Base-by-base conservation (phyloP, 2,113 vertebrate genomes). In the Stegastes partitus region DNA sequence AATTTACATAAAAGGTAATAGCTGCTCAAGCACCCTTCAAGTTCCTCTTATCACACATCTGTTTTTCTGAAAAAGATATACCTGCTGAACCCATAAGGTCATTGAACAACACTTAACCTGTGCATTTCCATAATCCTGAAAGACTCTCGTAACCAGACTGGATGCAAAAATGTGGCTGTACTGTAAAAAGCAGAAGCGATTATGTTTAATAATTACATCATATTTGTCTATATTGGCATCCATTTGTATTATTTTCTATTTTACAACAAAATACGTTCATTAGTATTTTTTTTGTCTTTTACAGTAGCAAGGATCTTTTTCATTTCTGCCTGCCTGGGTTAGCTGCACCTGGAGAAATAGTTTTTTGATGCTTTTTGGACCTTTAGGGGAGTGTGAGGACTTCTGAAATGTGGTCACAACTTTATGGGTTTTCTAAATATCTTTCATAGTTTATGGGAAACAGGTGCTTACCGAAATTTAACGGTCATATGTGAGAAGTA, bases 1-100 rank as follows among this genome's bases (percentile, higher is more conserved):
- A 65, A 61, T 23, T 71, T 58, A n/a, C 69, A 74, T 25, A 22
- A 8, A 54, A 44, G 14, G 15, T 54, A 22, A 47, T 19, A 39
- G 8, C 55, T 45, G 11, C 50, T 68, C 14, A n/a, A 58, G 71
- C 28, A 12, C 22, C 5, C 4, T 26, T 59, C 53, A 39, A 23
- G 0, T 22, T 12, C 18, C 7, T 56, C 28, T 61, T n/a, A 49
- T 49, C 47, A 49, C 16, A 15, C 50, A 51, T 51, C 21, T 51
- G 22, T 25, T 23, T 54, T 54, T 11, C 21, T 54, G 14, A 54
- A 54, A 54, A 12, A 25, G 51, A 23, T 25, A 11, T 14, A 15
- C 11, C 51, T 54, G 51, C 8, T 51, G 9, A 25, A 54, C 1
- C 22, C 23, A 25, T 14, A 14, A 54, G 21, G 51, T 23, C 51